These are phyloP conservation scores for Thaleichthys pacificus DNA, from an alignment of 2,797 vertebrate genomes.

Conservation along the genomic window DNA sequence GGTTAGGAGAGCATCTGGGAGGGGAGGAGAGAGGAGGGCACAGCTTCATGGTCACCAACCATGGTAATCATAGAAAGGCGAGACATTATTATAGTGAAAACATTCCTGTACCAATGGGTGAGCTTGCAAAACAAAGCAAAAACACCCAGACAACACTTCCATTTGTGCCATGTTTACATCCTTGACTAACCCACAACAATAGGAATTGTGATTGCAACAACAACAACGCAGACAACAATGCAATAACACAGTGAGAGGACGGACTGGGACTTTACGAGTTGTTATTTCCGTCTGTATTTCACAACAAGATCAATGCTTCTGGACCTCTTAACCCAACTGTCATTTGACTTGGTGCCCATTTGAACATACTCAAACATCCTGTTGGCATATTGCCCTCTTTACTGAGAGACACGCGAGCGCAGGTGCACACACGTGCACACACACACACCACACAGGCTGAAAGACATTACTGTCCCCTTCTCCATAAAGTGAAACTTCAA, in stretches of 20 bases:
- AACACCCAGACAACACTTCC: slow-evolving; percentile 18
- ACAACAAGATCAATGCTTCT: too few relatives aligned
- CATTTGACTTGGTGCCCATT: neutral
- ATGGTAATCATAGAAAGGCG: neutral
- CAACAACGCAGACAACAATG: too few relatives aligned
- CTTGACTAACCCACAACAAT: neutral
- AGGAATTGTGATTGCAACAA: neutral
- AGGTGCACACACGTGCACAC: neutral
- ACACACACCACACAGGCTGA: slow-evolving; percentile 52
- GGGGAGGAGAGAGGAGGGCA: slow-evolving; percentile 36
- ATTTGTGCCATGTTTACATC: neutral
- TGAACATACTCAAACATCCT: neutral
- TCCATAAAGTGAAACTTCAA: slow-evolving; percentile 34
- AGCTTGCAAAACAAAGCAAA: slow-evolving; percentile 40
- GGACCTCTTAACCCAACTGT: neutral
- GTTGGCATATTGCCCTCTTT: neutral
- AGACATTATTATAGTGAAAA: neutral
- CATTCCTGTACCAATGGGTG: slow-evolving; percentile 67
- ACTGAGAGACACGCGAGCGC: neutral
- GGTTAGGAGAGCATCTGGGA: slow-evolving; percentile 64
- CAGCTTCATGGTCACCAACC: too few relatives aligned
- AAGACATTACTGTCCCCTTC: slow-evolving; percentile 42
- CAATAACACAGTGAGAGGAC: too few relatives aligned
- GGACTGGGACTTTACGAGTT: too few relatives aligned
- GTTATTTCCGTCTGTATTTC: too few relatives aligned